phyloP scores from a whole-genome alignment of 2,888 invertebrate genomes.

The Leptinotarsa haldemani region DNA sequence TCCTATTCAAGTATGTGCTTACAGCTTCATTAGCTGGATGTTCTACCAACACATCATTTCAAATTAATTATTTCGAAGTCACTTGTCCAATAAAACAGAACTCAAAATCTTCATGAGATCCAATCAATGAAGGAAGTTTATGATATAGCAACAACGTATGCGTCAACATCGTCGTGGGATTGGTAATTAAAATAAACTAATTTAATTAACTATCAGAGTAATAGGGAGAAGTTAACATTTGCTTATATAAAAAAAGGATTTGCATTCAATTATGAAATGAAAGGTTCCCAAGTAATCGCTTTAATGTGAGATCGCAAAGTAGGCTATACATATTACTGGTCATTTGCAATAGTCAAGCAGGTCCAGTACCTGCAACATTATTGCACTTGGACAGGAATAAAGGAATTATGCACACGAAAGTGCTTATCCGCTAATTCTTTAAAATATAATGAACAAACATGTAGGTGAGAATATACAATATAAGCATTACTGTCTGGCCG shows the following conservation, averaged over 20 bases:
- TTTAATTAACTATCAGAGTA: conserved; percentile 3
- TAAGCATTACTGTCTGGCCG: too few species aligned
- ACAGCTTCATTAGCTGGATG: conserved; percentile 8
- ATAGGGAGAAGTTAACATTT: conserved; percentile 12
- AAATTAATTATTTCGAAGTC: conserved; percentile 5
- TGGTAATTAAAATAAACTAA: conserved; percentile 12
- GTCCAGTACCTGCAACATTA: not conserved
- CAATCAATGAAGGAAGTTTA: conserved; percentile 19
- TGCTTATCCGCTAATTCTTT: too few species aligned
- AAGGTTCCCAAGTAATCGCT: conserved; percentile 48
- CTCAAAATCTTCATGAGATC: conserved; percentile 14
- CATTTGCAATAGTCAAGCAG: conserved; percentile 34
- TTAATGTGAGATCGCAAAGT: conserved; percentile 50
- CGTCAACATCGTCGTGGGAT: conserved; percentile 10
- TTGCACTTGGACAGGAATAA: not conserved
- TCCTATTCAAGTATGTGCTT: not conserved
- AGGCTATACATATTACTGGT: conserved; percentile 44
- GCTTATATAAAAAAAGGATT: not conserved
- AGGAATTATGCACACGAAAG: too few species aligned
- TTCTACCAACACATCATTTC: conserved; percentile 2
- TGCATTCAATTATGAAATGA: conserved; percentile 46
- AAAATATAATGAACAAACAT: too few species aligned
- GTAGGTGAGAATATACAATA: too few species aligned
- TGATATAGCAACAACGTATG: conserved; percentile 8
- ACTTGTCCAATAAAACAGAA: conserved; percentile 6